phyloP scores from a whole-genome alignment of 2,888 invertebrate genomes.

The Drosophila ustulata region DNA sequence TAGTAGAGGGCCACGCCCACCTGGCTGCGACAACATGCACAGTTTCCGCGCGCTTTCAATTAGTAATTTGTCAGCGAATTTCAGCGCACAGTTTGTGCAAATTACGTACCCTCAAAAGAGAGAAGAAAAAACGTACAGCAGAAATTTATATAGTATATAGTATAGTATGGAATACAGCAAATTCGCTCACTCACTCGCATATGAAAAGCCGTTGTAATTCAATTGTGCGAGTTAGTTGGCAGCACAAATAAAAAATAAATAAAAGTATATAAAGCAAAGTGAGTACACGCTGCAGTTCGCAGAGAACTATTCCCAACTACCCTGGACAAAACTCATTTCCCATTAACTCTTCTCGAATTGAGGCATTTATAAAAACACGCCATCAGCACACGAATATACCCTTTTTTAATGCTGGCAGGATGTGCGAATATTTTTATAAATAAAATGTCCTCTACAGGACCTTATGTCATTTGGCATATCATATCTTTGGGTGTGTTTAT shows the following conservation, averaged over 20 bases:
- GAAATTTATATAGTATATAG: slow-evolving; percentile 26
- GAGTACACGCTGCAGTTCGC: not conserved
- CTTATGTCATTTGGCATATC: slow-evolving; percentile 16
- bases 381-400: not conserved
- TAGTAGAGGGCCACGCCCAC: slow-evolving; percentile 29
- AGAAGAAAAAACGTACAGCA: slow-evolving; percentile 8
- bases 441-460: slow-evolving; percentile 35
- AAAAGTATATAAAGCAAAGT: slow-evolving; percentile 7
- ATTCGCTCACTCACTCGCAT: slow-evolving; percentile 15
- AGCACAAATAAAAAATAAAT: slow-evolving; percentile 3
- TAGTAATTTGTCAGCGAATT: slow-evolving; percentile 74
- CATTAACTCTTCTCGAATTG: too few species aligned
- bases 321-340: not conserved
- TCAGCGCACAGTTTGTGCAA: slow-evolving; percentile 54
- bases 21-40: slow-evolving; percentile 38
- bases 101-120: slow-evolving; percentile 51
- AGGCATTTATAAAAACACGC: too few species aligned
- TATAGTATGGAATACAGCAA: not conserved
- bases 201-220: slow-evolving; percentile 59
- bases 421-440: slow-evolving; percentile 29
- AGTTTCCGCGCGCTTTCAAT: slow-evolving; percentile 67
- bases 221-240: slow-evolving; percentile 53
- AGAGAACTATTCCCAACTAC: not conserved
- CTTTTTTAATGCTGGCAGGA: not conserved
- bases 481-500: not conserved